Evolutionary conservation across 2,888 invertebrate genomes (phyloP), one percentile per base, ranked within the genome.

Genomic region (Mongoloraphidia duomilia): DNA sequence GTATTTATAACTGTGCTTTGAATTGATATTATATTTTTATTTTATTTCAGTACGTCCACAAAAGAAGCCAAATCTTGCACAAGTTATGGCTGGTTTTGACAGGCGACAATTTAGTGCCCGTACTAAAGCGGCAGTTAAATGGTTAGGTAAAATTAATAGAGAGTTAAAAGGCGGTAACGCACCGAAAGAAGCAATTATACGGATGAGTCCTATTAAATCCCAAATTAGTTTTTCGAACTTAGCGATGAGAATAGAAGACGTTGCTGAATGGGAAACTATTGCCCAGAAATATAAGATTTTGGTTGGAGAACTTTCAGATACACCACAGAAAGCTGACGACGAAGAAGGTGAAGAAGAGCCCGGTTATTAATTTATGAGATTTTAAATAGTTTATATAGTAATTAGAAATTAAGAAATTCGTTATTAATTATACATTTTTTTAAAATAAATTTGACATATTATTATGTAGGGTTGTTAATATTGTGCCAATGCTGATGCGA

Each of bases 251-350:
- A 90, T 91, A 56, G 91, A 91, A 64, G 87, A 84, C 60, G 89
- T 92, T 8, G 87, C 88, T 2, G 91, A 92, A 65, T 93, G 92
- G 92, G 88, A 89, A 60, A 74, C 82, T 3, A 91, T 92, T 50
- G 85, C 91, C 33, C 86, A 86, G 70, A 90, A 89, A 63, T 93
- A 91, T 65, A 74, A 89, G 17, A 83, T 84, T 0, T 70, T 91
- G 10, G 75, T 80, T 54, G 81, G 83, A 12, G 71, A 70, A 46
- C 67, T 71, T 33, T 74, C 77, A 51, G 79, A 79, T 51, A 72
- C 74, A 14, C 72, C 67, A 52, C 63, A 67, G 17, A 58, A 61
- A 34, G 55, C 58, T 2, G 64, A 58, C 42, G 64, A 62, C 13
- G 63, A 61, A 13, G 61, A 61, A 4, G 65, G 63, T 8, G 64